Conservation (phyloP, 2,888 invertebrate genomes). For the Nephrocerus scutellatus region DNA sequence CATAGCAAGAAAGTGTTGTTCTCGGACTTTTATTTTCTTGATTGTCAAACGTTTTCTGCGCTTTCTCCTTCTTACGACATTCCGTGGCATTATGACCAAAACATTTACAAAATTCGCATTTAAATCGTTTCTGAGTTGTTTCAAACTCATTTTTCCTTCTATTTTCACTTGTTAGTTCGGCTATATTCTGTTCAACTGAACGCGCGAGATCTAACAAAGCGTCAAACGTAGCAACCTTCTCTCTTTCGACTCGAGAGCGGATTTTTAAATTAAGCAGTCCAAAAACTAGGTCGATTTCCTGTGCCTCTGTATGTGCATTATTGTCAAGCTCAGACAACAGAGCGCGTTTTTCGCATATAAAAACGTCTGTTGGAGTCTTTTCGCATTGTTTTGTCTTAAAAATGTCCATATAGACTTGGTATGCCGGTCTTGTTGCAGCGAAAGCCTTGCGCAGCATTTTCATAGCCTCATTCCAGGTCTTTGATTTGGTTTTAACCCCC, state of each 20-base stretch:
- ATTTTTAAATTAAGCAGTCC: slow-evolving; percentile 1
- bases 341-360: slow-evolving; percentile 7
- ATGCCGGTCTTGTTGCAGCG: slow-evolving; percentile 5
- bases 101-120: too few species aligned
- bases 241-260: slow-evolving; percentile 3
- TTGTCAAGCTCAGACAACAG: slow-evolving; percentile 3
- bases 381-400: slow-evolving; percentile 4
- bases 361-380: slow-evolving; percentile 6
- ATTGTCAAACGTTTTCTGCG: too few species aligned
- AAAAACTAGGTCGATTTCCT: slow-evolving; percentile 6
- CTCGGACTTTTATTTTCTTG: too few species aligned
- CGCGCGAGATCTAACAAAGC: slow-evolving; percentile 1
- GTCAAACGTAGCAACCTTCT: slow-evolving; percentile 3
- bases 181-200: neutral
- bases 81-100: too few species aligned
- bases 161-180: too few species aligned
- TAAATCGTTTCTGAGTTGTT: too few species aligned
- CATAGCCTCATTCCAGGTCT: slow-evolving; percentile 6
- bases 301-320: neutral
- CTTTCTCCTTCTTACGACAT: too few species aligned
- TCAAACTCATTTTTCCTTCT: too few species aligned
- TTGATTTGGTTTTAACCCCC: slow-evolving; percentile 6
- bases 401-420: slow-evolving; percentile 6
- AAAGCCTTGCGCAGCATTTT: slow-evolving; percentile 4
- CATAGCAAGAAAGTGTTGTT: too few species aligned